Evolutionary conservation across 2,888 invertebrate genomes (phyloP).

Genomic region (Watsonalla cultraria): DNA sequence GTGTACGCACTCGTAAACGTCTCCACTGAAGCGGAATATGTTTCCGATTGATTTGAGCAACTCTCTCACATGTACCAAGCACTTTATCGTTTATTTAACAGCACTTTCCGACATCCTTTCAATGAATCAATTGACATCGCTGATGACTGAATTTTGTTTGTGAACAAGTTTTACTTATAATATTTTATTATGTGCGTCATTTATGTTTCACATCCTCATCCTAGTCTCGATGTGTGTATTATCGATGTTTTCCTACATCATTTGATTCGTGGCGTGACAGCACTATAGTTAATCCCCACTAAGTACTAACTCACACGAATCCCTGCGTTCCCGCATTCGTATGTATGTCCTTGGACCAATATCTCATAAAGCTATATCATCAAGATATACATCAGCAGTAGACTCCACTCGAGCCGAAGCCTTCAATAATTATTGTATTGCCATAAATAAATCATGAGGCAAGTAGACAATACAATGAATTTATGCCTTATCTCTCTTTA

Average conservation of each 20-base stretch:
- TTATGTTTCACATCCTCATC: no score
- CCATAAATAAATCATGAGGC: neutral
- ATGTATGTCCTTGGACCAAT: no score
- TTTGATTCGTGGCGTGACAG: no score
- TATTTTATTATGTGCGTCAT: no score
- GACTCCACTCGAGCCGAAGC: neutral
- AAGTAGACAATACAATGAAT: neutral
- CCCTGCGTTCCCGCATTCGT: no score
- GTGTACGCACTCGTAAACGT: constrained; percentile 16
- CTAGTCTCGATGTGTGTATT: no score
- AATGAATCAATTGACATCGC: neutral
- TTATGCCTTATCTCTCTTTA: neutral
- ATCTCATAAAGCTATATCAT: no score
- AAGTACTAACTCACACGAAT: no score
- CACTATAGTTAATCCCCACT: no score
- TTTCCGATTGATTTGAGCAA: neutral
- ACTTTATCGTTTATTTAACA: neutral
- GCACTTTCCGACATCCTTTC: neutral
- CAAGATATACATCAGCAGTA: no score
- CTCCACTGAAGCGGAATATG: constrained; percentile 5
- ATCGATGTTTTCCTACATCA: no score
- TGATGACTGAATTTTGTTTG: neutral
- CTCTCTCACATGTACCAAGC: neutral
- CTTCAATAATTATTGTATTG: neutral
- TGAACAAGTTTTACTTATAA: no score